A percentile compares a stretch with the other conserved stretches of the same genome.
Evolutionary conservation across 2,888 invertebrate genomes (phyloP).

Genomic region (Sinohyriopsis cumingii): DNA sequence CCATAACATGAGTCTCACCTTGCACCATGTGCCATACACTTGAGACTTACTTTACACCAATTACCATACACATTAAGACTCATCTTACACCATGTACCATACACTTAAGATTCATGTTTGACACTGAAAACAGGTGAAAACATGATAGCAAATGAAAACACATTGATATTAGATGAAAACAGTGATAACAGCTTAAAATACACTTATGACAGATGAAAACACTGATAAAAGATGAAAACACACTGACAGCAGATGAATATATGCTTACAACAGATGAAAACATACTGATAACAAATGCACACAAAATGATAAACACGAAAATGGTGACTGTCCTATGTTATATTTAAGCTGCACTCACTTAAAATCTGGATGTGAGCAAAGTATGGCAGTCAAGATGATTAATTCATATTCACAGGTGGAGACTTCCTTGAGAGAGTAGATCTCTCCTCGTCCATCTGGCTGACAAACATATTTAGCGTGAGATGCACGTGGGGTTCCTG

Average conservation of each 20-base stretch:
- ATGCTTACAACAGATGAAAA: neutral
- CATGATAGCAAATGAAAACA: no score
- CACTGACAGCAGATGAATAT: no score
- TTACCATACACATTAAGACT: no score
- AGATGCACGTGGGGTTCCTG: conserved; percentile 85
- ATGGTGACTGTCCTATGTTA: neutral
- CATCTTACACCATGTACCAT: no score
- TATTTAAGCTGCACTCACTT: conserved; percentile 49
- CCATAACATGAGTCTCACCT: no score
- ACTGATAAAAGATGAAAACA: no score
- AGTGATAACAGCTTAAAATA: neutral
- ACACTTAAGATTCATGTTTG: no score
- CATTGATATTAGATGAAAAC: neutral
- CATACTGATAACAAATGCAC: neutral
- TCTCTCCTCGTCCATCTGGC: conserved; percentile 89
- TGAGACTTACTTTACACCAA: no score
- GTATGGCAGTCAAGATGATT: conserved; percentile 87
- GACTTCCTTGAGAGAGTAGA: conserved; percentile 93
- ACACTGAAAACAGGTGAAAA: no score
- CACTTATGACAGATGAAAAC: no score
- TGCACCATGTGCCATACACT: no score
- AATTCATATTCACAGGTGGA: conserved; percentile 96
- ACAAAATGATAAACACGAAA: neutral
- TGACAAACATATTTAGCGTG: conserved; percentile 90
- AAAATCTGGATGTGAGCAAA: conserved; percentile 91